Percentiles rank a stretch among this genome's conserved stretches.
Conservation (phyloP, 2,113 vertebrate genomes). For the Laticauda colubrina region DNA sequence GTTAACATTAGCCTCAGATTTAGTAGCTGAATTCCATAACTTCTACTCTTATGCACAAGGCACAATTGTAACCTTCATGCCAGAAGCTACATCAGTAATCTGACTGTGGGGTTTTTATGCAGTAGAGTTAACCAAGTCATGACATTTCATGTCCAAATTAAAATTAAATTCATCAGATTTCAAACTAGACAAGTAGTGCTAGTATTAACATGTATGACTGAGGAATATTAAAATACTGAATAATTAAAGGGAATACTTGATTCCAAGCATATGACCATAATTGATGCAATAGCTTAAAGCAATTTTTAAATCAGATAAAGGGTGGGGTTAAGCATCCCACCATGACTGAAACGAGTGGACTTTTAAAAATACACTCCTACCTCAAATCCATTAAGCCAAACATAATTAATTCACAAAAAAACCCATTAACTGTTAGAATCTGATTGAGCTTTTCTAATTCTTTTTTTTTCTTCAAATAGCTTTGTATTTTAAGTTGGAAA, state of each 20-base stretch:
- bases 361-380: neutral
- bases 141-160: neutral
- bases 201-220: neutral
- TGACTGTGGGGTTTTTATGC: neutral
- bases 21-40: neutral
- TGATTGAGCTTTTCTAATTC: neutral
- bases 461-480: neutral
- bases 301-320: neutral
- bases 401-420: neutral
- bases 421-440: neutral
- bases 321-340: neutral
- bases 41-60: neutral
- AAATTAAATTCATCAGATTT: slow-evolving; percentile 2
- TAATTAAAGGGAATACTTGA: neutral
- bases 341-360: neutral
- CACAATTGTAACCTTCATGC: neutral
- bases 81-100: neutral
- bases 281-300: neutral
- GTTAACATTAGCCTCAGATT: neutral
- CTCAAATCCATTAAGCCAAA: slow-evolving; percentile 1
- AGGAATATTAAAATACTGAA: neutral
- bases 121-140: neutral
- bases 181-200: neutral
- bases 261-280: neutral
- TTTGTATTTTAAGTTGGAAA: neutral